Base-by-base conservation (phyloP, 2,888 invertebrate species). In the Mesorhabditis sp. region DNA sequence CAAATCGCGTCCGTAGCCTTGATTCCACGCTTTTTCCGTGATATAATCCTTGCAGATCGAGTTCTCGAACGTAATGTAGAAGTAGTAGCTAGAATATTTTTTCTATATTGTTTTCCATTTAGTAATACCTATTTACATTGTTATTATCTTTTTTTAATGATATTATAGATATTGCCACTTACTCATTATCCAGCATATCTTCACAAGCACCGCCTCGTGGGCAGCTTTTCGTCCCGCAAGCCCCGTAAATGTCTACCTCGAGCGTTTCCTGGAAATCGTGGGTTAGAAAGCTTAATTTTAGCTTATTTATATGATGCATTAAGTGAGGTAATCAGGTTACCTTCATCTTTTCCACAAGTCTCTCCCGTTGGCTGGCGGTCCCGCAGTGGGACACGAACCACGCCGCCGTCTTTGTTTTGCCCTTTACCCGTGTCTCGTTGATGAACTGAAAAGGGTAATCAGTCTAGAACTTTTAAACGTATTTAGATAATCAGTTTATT, bases 1-100 rank as follows among this genome's bases (percentile, higher is more conserved):
- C 7, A 82, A 74, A 2, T 78, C 76, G 5, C 76, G 67, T 13
- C 75, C 71, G 65, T 80, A 82, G 13, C 83, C 83, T 45, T 81
- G 79, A 43, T 79, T 77, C 85, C 85, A 86, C 15, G 86, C 74
- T 72, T 85, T 85, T 68, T 85, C 85, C 3, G 85, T 85, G 28
- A 82, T 76, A 71, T 86, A 86, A 63, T 86, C 85, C 15, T 76
- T 71, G 73, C 85, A 85, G 69, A 85, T 76, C 42, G 80, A 81
- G 73, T 85, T 85, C 71, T 85, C 85, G 71, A 83, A 76, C 4
- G 84, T 76, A 4, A 83, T 72, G 70, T 84, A 84, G 74, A 84
- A 84, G 70, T 80, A 75, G 66, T 83, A 83, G 62, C 83, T 83
- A 73, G 65, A 80, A 76, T 15, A 28, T 63, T 13, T 43, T 10